Evolutionary conservation across 2,113 vertebrate genomes (phyloP).

Genomic region (Ciconia maguari): DNA sequence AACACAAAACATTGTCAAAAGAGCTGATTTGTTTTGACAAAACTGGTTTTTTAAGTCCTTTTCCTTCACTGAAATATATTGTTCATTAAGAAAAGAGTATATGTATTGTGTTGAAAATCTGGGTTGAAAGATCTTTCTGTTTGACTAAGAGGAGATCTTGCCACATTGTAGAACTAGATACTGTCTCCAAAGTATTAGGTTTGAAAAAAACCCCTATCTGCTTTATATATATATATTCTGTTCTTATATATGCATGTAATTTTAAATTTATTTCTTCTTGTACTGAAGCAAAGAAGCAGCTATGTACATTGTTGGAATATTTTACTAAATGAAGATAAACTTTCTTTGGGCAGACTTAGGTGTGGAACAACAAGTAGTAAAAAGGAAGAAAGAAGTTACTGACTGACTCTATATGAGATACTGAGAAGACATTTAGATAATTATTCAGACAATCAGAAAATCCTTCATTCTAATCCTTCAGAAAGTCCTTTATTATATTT

Average conservation of each 20-base stretch:
- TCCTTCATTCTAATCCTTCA: background rate
- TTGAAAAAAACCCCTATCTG: background rate
- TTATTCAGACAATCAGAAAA: background rate
- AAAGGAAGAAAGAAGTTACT: background rate
- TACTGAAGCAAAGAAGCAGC: background rate
- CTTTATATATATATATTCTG: background rate
- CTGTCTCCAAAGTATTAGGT: background rate
- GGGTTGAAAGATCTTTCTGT: background rate
- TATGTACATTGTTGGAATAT: background rate
- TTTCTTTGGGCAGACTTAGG: background rate
- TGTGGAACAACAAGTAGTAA: background rate
- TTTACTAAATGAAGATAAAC: background rate
- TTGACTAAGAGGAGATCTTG: background rate
- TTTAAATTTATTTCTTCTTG: background rate
- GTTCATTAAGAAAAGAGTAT: background rate
- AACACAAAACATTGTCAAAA: background rate
- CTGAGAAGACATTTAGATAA: background rate
- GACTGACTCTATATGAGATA: background rate
- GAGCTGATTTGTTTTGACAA: background rate
- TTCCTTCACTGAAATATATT: background rate
- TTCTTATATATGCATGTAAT: background rate
- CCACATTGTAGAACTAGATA: background rate
- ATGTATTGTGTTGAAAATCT: background rate
- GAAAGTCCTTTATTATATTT: background rate
- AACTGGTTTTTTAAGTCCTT: fast-evolving